Base-by-base conservation (phyloP, 2,113 vertebrate genomes). In the Hyaena hyaena region DNA sequence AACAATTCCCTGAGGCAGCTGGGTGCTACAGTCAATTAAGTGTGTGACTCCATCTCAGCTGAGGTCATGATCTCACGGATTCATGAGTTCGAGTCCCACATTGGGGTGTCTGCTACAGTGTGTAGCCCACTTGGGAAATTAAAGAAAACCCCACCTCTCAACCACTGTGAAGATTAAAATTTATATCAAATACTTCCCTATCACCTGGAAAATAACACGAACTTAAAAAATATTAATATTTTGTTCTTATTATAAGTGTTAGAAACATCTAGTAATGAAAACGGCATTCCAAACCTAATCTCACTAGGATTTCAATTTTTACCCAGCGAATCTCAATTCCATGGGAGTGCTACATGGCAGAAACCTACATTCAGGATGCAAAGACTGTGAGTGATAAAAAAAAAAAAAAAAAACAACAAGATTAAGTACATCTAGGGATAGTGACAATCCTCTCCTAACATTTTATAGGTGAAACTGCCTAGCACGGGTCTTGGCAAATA, bases 201-300 rank as follows among this genome's bases (percentile, higher is more conserved):
- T 65, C 50, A 86, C n/a, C 73, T 74, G 33, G 19, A 26, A 74
- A 88, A 43, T 39, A 33, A 80, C 9, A 94, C 43, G n/a, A 91
- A 45, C 23, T 81, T 95, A 66, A 69, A 84, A 83, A 90, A 61
- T n/a, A 74, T 3, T 9, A 77, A 69, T 81, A 84, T 80, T 69
- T 85, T 85, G 8, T 61, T 2, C 66, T 94, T 71, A 39, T 43
- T 77, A 0, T 74, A 84, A 74, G 82, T 79, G 23, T n/a, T 74
- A 80, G 45, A 86, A 94, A 96, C 61, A 73, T 26, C 61, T 82
- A 73, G 50, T n/a, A 63, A 88, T 23, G 23, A 87, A 79, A 86
- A 93, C 77, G 45, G 19, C 24, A 87, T 50, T 92, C 50, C 2
- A 92, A 66, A 96, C 79, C 35, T 14, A 88, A 23, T 84, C 80